Conservation (phyloP, 2,888 invertebrate species). For the Serrognathus titanus region DNA sequence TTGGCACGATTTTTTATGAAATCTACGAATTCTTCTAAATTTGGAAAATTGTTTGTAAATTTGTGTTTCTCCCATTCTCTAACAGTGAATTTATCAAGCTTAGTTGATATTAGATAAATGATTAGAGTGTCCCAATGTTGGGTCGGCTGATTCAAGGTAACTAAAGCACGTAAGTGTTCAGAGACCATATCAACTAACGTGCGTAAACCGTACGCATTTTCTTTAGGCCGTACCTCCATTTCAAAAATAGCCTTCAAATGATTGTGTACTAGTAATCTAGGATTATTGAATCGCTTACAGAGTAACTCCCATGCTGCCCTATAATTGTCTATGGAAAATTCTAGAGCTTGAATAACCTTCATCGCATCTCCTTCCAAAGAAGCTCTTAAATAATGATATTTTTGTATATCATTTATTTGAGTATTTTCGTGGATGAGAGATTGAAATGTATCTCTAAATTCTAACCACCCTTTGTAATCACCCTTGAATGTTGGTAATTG, state of each 20-base stretch:
- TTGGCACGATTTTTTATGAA: conserved; percentile 7
- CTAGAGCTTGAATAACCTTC: conserved; percentile 14
- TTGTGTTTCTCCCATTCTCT: conserved; percentile 10
- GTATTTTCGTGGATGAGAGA: neutral
- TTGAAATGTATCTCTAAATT: neutral
- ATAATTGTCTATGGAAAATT: conserved; percentile 20
- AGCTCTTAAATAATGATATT: neutral
- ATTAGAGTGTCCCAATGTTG: conserved; percentile 14
- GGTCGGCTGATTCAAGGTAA: conserved; percentile 1
- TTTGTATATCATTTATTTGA: neutral
- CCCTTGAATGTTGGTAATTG: neutral
- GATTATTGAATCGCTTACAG: conserved; percentile 19
- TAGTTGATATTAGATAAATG: conserved; percentile 7
- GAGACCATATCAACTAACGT: conserved; percentile 3
- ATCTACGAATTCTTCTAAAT: neutral
- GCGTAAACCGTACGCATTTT: conserved; percentile 1
- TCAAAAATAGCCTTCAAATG: conserved; percentile 20
- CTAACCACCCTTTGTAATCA: neutral
- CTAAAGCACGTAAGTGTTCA: conserved; percentile 11
- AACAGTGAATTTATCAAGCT: conserved; percentile 5
- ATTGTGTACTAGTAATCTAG: conserved; percentile 18
- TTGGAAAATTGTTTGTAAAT: conserved; percentile 2
- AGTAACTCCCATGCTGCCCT: conserved; percentile 21
- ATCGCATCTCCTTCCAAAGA: conserved; percentile 1
- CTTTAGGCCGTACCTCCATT: conserved; percentile 1